These are phyloP conservation scores for Sipha maydis DNA, from an alignment of 2,888 invertebrate genomes.

Conservation along the genomic window DNA sequence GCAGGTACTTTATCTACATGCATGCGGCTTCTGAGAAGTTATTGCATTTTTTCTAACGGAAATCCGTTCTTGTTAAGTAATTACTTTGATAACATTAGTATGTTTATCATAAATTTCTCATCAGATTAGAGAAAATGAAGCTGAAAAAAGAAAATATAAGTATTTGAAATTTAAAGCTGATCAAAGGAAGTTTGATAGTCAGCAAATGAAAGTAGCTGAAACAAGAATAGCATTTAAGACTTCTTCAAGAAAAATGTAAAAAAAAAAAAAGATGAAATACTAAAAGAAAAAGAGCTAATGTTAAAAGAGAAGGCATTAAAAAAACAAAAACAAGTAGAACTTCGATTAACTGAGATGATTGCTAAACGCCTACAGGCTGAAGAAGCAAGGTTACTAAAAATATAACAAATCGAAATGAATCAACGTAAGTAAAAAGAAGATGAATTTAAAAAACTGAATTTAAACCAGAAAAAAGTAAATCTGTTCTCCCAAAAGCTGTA, in stretches of 20 bases:
- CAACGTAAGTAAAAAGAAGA: slow-evolving; percentile 13
- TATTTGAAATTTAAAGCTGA: slow-evolving; percentile 39
- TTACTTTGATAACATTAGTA: slow-evolving; percentile 19
- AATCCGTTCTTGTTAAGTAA: too few relatives aligned
- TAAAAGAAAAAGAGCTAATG: slow-evolving; percentile 33
- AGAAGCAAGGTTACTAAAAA: slow-evolving; percentile 21
- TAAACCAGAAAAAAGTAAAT: slow-evolving; percentile 33
- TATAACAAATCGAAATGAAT: slow-evolving; percentile 21
- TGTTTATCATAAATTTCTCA: not conserved
- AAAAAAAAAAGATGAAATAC: slow-evolving; percentile 41
- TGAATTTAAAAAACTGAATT: slow-evolving; percentile 37
- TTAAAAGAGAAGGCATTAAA: slow-evolving; percentile 37
- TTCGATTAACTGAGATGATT: slow-evolving; percentile 20
- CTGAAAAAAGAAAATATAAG: slow-evolving; percentile 48
- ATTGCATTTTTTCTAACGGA: too few relatives aligned
- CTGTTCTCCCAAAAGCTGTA: not conserved
- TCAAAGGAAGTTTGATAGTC: slow-evolving; percentile 47
- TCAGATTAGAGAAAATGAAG: slow-evolving; percentile 37
- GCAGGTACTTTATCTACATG: too few relatives aligned
- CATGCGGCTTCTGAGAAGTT: too few relatives aligned
- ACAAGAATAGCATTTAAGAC: slow-evolving; percentile 40
- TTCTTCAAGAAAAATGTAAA: slow-evolving; percentile 26
- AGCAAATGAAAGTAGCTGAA: slow-evolving; percentile 44
- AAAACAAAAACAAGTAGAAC: slow-evolving; percentile 47
- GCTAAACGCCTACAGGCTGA: slow-evolving; percentile 39